Evolutionary conservation across 2,888 invertebrate genomes (phyloP).

Genomic region (Spisula solida): DNA sequence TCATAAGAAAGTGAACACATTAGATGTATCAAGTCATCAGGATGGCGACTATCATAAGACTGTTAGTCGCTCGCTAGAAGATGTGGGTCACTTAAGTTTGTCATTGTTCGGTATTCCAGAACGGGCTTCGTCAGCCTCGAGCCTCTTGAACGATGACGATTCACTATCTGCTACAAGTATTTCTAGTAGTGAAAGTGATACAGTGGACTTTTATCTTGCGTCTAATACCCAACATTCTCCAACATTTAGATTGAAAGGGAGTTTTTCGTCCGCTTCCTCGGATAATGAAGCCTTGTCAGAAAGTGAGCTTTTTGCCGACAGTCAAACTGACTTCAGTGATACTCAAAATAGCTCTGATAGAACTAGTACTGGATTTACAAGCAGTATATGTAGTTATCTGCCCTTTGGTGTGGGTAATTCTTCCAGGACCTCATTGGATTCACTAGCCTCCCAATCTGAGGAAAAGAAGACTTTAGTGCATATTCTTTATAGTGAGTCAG

Average conservation of each 20-base stretch:
- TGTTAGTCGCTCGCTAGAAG: constrained; percentile 62
- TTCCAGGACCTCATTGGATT: constrained; percentile 62
- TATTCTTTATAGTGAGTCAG: constrained; percentile 60
- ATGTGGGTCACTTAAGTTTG: constrained; percentile 59
- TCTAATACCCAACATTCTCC: background rate
- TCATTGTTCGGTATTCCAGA: constrained; percentile 50
- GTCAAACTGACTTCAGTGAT: constrained; percentile 2
- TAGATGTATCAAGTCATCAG: background rate
- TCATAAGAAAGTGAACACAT: constrained; percentile 29
- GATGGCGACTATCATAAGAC: constrained; percentile 29
- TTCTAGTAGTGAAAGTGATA: constrained; percentile 69
- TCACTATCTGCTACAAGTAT: constrained; percentile 54
- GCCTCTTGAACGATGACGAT: constrained; percentile 50
- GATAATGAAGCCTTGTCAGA: constrained; percentile 63
- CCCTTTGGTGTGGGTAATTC: constrained; percentile 52
- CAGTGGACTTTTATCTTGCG: constrained; percentile 21
- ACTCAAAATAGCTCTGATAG: background rate
- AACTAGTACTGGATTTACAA: constrained; percentile 43
- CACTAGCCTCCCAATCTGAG: constrained; percentile 63
- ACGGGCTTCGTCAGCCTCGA: constrained; percentile 41
- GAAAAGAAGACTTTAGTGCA: constrained; percentile 64
- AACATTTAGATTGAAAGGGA: background rate
- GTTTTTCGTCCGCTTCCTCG: constrained; percentile 43
- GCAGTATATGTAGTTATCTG: constrained; percentile 55
- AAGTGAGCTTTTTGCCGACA: constrained; percentile 29